Percentiles rank a stretch among this genome's conserved stretches.
Conservation (phyloP, 2,888 invertebrate species). For the Torymus auratus region DNA sequence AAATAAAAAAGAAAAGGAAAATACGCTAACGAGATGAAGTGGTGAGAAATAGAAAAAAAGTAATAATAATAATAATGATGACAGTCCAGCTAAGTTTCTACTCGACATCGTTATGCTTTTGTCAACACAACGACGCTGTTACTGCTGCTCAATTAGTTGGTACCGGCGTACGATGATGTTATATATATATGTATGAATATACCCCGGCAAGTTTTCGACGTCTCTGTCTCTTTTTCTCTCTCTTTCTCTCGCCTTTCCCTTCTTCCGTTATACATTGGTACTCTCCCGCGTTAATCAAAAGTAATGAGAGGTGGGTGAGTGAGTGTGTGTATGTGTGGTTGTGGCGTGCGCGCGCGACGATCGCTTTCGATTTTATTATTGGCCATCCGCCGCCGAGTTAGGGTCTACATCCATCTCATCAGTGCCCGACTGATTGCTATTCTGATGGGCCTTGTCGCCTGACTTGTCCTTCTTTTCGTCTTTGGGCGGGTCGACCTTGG, state of each 20-base stretch:
- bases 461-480: slow-evolving; percentile 76
- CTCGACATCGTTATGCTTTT: too few species aligned
- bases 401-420: slow-evolving; percentile 77
- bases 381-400: slow-evolving; percentile 18
- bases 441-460: slow-evolving; percentile 65
- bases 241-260: not conserved
- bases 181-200: too few species aligned
- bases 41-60: slow-evolving; percentile 17
- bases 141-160: too few species aligned
- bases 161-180: too few species aligned
- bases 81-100: slow-evolving; percentile 7
- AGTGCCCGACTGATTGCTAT: slow-evolving; percentile 68
- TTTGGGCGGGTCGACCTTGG: slow-evolving; percentile 84
- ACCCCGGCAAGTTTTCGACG: not conserved
- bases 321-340: too few species aligned
- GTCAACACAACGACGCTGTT: too few species aligned
- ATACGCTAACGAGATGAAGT: not conserved
- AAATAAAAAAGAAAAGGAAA: slow-evolving; percentile 13
- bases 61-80: slow-evolving; percentile 15
- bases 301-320: too few species aligned
- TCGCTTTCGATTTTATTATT: slow-evolving; percentile 32
- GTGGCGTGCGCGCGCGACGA: too few species aligned
- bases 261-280: too few species aligned
- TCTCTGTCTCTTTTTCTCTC: not conserved
- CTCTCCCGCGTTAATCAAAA: too few species aligned